phyloP scores from a whole-genome alignment of 2,113 vertebrate species.

The Rhegmatorhina hoffmannsi region DNA sequence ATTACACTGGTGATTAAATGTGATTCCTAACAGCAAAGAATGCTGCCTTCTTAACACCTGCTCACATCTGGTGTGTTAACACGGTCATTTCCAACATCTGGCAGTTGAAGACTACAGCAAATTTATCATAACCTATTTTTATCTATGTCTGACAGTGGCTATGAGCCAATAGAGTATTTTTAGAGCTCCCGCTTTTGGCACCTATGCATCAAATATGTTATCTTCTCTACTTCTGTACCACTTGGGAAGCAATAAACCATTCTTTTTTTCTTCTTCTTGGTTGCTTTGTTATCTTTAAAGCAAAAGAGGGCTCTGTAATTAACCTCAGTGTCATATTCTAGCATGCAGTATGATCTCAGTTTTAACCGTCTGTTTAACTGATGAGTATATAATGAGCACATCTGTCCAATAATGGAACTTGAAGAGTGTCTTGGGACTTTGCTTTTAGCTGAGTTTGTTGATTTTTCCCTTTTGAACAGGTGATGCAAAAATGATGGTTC shows the following conservation, averaged over 20 bases:
- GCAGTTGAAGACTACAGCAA: neutral
- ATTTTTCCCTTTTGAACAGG: neutral
- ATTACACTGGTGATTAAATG: neutral
- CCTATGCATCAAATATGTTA: neutral
- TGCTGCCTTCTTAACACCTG: neutral
- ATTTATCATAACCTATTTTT: conserved; percentile 7
- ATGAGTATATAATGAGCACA: neutral
- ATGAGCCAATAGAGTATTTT: conserved; percentile 1
- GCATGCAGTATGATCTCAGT: neutral
- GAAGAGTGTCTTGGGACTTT: neutral
- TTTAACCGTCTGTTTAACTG: neutral
- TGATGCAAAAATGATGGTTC: neutral
- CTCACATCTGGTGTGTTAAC: neutral
- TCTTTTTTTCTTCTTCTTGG: neutral
- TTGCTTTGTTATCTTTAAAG: neutral
- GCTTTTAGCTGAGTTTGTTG: neutral
- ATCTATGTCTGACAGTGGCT: neutral
- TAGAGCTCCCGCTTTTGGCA: neutral
- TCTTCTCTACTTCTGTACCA: neutral
- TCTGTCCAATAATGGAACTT: neutral
- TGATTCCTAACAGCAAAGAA: neutral
- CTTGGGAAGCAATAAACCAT: neutral
- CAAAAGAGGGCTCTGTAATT: neutral
- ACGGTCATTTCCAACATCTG: neutral
- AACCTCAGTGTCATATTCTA: neutral